Evolutionary conservation across 2,797 vertebrate genomes (phyloP).

Genomic region (Cheracebus regulus): DNA sequence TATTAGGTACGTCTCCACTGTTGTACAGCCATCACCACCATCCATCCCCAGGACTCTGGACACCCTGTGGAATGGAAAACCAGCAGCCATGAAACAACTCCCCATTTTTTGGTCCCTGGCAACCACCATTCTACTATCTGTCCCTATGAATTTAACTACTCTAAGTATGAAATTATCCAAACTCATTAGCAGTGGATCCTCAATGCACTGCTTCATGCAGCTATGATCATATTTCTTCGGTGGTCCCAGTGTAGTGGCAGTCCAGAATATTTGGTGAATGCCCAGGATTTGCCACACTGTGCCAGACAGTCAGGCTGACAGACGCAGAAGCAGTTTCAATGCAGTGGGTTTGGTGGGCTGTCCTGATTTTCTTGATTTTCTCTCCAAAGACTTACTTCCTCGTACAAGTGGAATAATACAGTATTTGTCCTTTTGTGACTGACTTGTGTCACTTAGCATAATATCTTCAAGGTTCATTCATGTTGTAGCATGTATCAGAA

Average conservation of each 20-base stretch:
- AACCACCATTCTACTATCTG: neutral
- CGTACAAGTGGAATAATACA: neutral
- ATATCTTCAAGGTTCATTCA: neutral
- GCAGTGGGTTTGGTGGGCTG: neutral
- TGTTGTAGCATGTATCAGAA: neutral
- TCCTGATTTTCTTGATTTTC: neutral
- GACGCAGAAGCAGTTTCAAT: neutral
- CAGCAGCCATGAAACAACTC: neutral
- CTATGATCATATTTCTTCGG: neutral
- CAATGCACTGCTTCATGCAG: neutral
- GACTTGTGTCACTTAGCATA: neutral
- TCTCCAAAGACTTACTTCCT: neutral
- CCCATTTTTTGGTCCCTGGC: neutral
- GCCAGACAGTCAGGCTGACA: fast-evolving
- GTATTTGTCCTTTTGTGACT: neutral
- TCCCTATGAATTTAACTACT: neutral
- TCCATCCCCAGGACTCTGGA: neutral
- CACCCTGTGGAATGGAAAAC: neutral
- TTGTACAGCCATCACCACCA: no score
- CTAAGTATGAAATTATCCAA: neutral
- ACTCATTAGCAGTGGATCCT: neutral
- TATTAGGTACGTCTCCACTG: neutral
- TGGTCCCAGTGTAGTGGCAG: neutral
- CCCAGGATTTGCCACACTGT: neutral
- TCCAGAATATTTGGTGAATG: fast-evolving